A percentile compares a stretch with the other conserved stretches of the same genome.
Conservation (phyloP, 1,140 invertebrate genomes). For the Magallana angulata region DNA sequence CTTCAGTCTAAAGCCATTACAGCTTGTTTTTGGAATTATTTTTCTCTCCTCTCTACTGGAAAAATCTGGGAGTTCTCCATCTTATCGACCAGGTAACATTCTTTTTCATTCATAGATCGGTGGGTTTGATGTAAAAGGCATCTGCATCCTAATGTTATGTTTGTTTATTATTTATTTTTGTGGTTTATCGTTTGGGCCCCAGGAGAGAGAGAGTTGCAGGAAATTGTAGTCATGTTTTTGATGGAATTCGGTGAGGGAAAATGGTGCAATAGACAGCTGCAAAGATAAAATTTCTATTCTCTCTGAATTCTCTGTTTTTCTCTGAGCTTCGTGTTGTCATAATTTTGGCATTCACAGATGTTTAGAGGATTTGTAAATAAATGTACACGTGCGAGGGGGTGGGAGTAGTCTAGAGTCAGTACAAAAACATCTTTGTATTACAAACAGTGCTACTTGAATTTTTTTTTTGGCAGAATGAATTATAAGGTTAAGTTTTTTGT, state of each 20-base stretch:
- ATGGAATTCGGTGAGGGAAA: constrained; percentile 16
- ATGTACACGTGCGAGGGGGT: neutral
- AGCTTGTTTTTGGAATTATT: neutral
- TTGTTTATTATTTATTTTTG: constrained; percentile 32
- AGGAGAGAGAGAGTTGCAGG: neutral
- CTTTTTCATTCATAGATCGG: constrained; percentile 25
- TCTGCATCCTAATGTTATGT: constrained; percentile 17
- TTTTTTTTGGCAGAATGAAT: neutral
- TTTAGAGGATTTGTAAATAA: constrained; percentile 12
- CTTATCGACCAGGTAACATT: constrained; percentile 35
- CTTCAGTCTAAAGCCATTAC: neutral
- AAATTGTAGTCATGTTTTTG: neutral
- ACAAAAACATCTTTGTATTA: no score
- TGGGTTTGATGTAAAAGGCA: neutral
- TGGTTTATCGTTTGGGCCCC: neutral
- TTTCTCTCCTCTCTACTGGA: neutral
- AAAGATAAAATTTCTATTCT: constrained; percentile 17
- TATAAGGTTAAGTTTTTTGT: neutral
- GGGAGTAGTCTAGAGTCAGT: neutral
- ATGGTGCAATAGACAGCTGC: constrained; percentile 10
- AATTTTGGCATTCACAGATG: neutral
- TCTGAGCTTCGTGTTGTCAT: neutral
- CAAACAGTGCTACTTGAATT: no score
- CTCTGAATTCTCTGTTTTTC: neutral
- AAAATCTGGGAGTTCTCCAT: neutral